These are phyloP conservation scores for Smutsia temminckii DNA, from an alignment of 2,797 vertebrate species.

Conservation along the genomic window DNA sequence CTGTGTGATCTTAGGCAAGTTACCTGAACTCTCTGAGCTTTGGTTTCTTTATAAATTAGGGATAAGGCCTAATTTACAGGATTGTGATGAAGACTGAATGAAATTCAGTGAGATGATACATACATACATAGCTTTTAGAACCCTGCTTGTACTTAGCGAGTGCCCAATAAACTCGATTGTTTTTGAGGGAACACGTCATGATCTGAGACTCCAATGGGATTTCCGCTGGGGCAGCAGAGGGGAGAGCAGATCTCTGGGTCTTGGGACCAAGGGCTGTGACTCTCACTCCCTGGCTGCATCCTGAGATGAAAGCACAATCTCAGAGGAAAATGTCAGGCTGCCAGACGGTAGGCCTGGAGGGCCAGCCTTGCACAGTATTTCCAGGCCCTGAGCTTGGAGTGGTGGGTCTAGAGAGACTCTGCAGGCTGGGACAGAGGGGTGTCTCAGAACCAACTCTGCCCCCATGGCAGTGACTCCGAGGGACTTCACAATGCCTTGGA, in stretches of 20 bases:
- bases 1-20: neutral
- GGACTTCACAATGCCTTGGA: neutral
- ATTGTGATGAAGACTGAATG: neutral
- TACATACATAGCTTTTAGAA: neutral
- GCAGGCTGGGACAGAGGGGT: neutral
- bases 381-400: neutral
- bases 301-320: neutral
- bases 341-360: neutral
- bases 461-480: neutral
- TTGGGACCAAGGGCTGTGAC: neutral
- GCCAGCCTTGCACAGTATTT: neutral
- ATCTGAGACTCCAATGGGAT: neutral
- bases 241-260: neutral
- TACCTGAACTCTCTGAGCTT: neutral
- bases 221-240: neutral
- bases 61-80: neutral
- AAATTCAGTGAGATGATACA: neutral
- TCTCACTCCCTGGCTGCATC: neutral
- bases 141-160: neutral
- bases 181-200: neutral
- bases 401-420: neutral
- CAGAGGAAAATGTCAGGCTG: neutral
- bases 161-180: neutral
- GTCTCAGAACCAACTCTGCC: neutral
- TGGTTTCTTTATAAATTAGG: neutral